A percentile compares a stretch with the other conserved stretches of the same genome.
Evolutionary conservation across 2,888 invertebrate species (phyloP).

Genomic region (Phengaris alcon): DNA sequence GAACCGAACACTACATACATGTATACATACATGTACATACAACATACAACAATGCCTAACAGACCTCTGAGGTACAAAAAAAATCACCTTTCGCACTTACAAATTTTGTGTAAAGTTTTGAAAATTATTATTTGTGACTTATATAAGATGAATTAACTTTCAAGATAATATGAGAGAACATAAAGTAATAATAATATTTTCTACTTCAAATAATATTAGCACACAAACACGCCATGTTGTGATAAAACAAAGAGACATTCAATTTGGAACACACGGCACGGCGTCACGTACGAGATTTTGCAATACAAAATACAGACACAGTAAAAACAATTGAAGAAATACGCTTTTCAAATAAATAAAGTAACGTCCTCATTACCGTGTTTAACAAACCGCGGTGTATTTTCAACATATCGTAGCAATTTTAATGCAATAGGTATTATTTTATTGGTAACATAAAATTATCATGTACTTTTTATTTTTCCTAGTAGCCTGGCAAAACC

Average conservation of each 20-base stretch:
- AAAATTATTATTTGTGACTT: not conserved
- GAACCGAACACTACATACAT: no score
- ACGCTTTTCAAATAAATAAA: slow-evolving; percentile 54
- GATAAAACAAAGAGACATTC: slow-evolving; percentile 12
- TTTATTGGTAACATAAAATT: slow-evolving; percentile 8
- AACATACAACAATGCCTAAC: no score
- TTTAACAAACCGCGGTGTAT: slow-evolving; percentile 53
- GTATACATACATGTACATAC: no score
- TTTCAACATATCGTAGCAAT: slow-evolving; percentile 27
- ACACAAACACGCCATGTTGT: slow-evolving; percentile 11
- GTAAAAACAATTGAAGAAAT: slow-evolving; percentile 49
- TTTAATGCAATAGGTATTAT: slow-evolving; percentile 1
- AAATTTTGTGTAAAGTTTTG: not conserved
- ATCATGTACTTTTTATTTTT: no score
- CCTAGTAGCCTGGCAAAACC: no score
- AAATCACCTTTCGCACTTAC: no score
- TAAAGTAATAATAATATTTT: not conserved
- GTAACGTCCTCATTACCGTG: slow-evolving; percentile 48
- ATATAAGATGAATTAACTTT: not conserved
- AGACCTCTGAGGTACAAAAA: no score
- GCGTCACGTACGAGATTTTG: slow-evolving; percentile 30
- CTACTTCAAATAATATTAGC: slow-evolving; percentile 18
- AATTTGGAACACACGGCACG: slow-evolving; percentile 9
- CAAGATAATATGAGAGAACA: not conserved
- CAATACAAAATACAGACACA: slow-evolving; percentile 49